Percentiles rank a stretch among this genome's conserved stretches.
phyloP scores from a whole-genome alignment of 2,113 vertebrate genomes.

The Etia nguti region DNA sequence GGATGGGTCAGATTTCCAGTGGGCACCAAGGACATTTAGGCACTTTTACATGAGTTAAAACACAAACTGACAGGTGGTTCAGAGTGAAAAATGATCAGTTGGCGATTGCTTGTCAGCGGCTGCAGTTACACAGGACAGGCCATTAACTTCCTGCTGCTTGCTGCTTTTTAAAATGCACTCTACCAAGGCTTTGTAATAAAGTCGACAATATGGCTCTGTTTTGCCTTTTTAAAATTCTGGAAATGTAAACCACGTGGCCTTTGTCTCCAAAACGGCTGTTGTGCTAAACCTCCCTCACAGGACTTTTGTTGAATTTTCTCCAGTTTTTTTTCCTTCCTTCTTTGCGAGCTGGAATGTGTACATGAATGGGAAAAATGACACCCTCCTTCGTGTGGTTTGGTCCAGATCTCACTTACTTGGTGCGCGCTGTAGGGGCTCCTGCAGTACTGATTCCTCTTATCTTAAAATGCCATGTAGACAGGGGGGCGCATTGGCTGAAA shows the following conservation, averaged over 20 bases:
- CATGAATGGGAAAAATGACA: neutral
- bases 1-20: constrained; percentile 28
- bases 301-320: neutral
- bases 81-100: constrained; percentile 9
- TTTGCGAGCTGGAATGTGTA: neutral
- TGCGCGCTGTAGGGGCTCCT: neutral
- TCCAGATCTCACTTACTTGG: neutral
- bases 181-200: neutral
- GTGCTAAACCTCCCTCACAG: neutral
- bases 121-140: neutral
- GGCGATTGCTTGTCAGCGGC: neutral
- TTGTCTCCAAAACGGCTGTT: neutral
- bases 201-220: neutral
- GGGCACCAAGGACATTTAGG: constrained; percentile 27
- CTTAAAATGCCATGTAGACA: neutral
- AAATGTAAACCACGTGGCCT: neutral
- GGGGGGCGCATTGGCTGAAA: neutral
- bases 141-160: constrained; percentile 12
- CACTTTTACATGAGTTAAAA: constrained; percentile 10
- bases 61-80: neutral
- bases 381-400: neutral
- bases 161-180: neutral
- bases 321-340: neutral
- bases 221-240: neutral
- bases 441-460: neutral